Evolutionary conservation across 2,113 vertebrate species (phyloP).

Genomic region (Podarcis raffonei): DNA sequence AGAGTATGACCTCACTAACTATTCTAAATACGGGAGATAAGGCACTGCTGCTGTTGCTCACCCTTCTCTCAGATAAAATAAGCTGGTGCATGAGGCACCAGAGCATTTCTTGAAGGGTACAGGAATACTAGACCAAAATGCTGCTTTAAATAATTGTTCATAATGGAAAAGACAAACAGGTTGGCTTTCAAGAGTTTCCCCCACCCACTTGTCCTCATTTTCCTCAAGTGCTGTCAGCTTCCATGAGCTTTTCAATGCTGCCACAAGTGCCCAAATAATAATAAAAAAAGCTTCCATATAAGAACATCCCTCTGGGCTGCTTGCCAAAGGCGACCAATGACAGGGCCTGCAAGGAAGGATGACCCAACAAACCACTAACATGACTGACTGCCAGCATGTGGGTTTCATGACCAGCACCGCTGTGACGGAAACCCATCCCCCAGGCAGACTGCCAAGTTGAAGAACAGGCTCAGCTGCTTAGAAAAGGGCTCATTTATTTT

Average conservation of each 20-base stretch:
- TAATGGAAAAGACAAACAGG: not conserved
- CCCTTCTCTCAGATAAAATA: not conserved
- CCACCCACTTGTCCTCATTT: no score
- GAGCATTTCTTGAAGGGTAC: not conserved
- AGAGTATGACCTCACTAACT: not conserved
- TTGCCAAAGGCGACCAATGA: not conserved
- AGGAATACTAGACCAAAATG: no score
- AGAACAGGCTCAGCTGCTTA: not conserved
- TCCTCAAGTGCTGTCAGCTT: not conserved
- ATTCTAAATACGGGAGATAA: constrained; percentile 13
- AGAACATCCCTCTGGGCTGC: not conserved
- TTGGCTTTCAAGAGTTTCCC: no score
- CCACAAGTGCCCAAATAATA: not conserved
- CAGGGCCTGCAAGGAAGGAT: not conserved
- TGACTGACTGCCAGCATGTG: not conserved
- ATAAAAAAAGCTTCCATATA: not conserved
- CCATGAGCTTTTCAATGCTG: not conserved
- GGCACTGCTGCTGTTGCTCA: not conserved
- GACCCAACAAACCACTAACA: not conserved
- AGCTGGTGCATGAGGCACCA: not conserved
- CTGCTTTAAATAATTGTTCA: not conserved
- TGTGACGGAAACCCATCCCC: not conserved
- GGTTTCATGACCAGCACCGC: not conserved
- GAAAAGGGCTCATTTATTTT: not conserved
- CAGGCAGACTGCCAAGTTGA: not conserved